Evolutionary conservation across 2,888 invertebrate genomes (phyloP).

Genomic region (Cataglyphis cursor): DNA sequence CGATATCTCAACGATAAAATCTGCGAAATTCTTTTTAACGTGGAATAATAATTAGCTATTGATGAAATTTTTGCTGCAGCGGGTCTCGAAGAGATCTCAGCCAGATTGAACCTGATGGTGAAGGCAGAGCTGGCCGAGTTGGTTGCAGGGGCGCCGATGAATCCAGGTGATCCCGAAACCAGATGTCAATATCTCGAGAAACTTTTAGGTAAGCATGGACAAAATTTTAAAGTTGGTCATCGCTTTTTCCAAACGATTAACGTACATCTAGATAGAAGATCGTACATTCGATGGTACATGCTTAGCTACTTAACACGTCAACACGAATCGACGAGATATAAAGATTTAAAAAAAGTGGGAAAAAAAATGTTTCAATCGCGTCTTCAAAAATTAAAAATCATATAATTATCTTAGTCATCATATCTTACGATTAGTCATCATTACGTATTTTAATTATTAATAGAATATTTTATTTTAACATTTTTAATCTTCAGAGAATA

Average conservation of each 20-base stretch:
- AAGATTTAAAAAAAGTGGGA: neutral
- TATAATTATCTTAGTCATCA: too few relatives aligned
- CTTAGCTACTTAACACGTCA: neutral
- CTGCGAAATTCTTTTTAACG: neutral
- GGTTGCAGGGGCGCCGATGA: slow-evolving; percentile 84
- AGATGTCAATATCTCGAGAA: slow-evolving; percentile 89
- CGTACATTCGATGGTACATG: neutral
- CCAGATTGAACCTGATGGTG: slow-evolving; percentile 90
- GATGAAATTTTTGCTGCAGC: slow-evolving; percentile 82
- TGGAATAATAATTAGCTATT: neutral
- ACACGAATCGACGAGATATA: neutral
- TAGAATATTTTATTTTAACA: neutral
- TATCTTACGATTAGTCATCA: too few relatives aligned
- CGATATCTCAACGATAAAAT: neutral
- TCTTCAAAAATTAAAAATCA: too few relatives aligned
- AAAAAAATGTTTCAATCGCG: neutral
- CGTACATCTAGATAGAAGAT: neutral
- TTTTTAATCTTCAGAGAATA: neutral
- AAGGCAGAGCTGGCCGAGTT: slow-evolving; percentile 87
- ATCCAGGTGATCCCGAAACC: slow-evolving; percentile 87
- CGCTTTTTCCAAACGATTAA: neutral
- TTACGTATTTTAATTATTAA: neutral
- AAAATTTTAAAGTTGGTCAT: slow-evolving; percentile 14
- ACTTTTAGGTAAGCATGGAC: slow-evolving; percentile 87
- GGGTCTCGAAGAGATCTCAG: slow-evolving; percentile 92